A percentile compares a stretch with the other conserved stretches of the same genome.
Conservation (phyloP, 2,113 vertebrate species). For the Zapus hudsonius region DNA sequence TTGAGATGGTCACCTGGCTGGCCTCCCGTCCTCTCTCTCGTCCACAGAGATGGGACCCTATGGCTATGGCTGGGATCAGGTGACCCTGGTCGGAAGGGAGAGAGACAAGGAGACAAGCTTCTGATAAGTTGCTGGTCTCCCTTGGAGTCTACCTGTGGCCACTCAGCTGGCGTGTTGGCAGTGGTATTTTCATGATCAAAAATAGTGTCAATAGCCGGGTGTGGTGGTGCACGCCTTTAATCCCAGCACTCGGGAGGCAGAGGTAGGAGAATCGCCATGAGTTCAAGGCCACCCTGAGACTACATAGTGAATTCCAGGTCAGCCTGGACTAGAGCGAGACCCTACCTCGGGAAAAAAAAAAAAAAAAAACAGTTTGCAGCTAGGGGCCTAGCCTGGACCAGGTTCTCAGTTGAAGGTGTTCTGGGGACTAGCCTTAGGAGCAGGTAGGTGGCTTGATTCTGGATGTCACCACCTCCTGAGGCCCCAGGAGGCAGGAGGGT, state of each 20-base stretch:
- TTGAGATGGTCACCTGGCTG: neutral
- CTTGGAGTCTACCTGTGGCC: constrained; percentile 32
- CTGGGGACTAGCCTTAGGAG: neutral
- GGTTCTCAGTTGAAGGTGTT: neutral
- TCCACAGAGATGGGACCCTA: no score
- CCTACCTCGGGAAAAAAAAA: no score
- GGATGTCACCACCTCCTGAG: neutral
- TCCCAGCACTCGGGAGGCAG: no score
- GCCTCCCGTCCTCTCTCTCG: neutral
- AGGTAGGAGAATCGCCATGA: no score
- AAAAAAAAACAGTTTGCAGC: neutral
- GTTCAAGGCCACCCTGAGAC: no score
- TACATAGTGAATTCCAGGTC: no score
- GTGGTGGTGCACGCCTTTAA: no score
- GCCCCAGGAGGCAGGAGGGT: neutral
- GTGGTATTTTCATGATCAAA: constrained; percentile 60
- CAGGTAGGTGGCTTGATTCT: neutral
- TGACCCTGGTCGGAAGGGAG: neutral
- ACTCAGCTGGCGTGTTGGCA: neutral
- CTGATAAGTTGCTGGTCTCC: neutral
- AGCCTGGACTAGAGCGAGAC: no score
- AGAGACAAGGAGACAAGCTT: no score
- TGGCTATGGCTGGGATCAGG: neutral
- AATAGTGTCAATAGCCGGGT: neutral
- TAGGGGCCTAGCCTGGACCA: neutral